Evolutionary conservation across 2,113 vertebrate genomes (phyloP), one percentile per base, ranked within the genome.

Genomic region (Chloebia gouldiae): DNA sequence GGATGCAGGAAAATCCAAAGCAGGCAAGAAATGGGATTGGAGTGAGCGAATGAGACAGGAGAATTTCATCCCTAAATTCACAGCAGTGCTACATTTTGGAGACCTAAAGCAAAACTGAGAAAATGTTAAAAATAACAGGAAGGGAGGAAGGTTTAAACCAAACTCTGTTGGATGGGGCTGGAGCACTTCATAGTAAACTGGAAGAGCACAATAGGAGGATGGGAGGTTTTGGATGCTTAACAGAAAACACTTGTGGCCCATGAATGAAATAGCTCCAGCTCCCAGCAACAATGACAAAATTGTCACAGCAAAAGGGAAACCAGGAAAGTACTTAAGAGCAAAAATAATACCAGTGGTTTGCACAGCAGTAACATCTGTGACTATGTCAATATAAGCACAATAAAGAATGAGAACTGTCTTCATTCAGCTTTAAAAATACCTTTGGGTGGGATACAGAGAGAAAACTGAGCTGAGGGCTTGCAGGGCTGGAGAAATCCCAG

Each of bases 191-290:
- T 9, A 88, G 37, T 42, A 20, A 82, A 66, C 11, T 88, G 71
- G 59, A 35, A 61, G 78, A 90, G 65, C 31, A 93, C 70, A 93
- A 82, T 9, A 39, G 37, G 60, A 93, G 68, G 64, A 86, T 39
- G 69, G 93, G 45, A 68, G 7, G 0, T 17, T 88, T 42, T 68
- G 33, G 80, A 39, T 50, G 40, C 45, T 77, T 80, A 80, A 86
- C 65, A 80, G 49, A 86, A 92, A 96, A 90, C 82, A 90, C 60
- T 95, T 88, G 88, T 80, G 82, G 59, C 18, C 68, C 37, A 54
- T 73, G 85, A 94, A 92, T 92, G 82, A 94, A 95, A 92, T 35
- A 77, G 54, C 18, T 90, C 54, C 54, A 80, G 59, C 75, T 82
- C 75, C 37, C 73, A 86, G 70, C n/a, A 82, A 77, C 60, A 73